Percentiles rank a stretch among this genome's conserved stretches.
Evolutionary conservation across 2,113 vertebrate genomes (phyloP).

Genomic region (Hyla sarda): DNA sequence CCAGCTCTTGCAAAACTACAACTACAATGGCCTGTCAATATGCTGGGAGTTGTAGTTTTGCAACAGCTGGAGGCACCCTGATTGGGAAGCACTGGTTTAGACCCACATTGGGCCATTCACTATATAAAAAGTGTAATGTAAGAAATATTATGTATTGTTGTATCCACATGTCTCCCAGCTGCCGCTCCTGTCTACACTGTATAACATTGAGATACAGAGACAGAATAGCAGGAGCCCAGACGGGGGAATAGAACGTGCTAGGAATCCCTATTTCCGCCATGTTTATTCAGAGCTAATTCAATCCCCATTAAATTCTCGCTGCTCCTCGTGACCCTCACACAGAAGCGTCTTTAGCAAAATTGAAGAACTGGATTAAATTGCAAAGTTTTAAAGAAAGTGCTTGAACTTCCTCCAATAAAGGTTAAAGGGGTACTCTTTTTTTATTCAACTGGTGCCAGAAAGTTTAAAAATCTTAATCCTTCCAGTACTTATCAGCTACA

Average conservation of each 20-base stretch:
- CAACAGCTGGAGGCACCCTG: too few species aligned
- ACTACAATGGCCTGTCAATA: too few species aligned
- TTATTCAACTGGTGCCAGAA: too few species aligned
- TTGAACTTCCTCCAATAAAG: neutral
- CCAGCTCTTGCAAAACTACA: too few species aligned
- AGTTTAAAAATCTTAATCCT: too few species aligned
- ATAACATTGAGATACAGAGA: conserved; percentile 22
- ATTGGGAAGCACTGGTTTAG: too few species aligned
- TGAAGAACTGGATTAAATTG: neutral
- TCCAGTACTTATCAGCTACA: too few species aligned
- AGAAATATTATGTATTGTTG: neutral
- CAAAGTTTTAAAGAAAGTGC: neutral
- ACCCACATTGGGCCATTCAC: too few species aligned
- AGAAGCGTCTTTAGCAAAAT: neutral
- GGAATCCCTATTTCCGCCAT: neutral
- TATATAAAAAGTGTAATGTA: neutral
- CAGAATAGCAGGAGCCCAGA: neutral
- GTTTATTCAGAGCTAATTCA: conserved; percentile 31
- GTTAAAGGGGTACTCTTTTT: neutral
- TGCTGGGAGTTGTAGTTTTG: too few species aligned
- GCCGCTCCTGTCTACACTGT: neutral
- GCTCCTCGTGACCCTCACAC: neutral
- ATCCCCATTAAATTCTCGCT: neutral
- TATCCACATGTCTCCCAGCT: neutral
- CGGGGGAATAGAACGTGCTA: neutral